These are phyloP conservation scores for Agriopis leucophaearia DNA, from an alignment of 2,888 invertebrate species.

Conservation along the genomic window DNA sequence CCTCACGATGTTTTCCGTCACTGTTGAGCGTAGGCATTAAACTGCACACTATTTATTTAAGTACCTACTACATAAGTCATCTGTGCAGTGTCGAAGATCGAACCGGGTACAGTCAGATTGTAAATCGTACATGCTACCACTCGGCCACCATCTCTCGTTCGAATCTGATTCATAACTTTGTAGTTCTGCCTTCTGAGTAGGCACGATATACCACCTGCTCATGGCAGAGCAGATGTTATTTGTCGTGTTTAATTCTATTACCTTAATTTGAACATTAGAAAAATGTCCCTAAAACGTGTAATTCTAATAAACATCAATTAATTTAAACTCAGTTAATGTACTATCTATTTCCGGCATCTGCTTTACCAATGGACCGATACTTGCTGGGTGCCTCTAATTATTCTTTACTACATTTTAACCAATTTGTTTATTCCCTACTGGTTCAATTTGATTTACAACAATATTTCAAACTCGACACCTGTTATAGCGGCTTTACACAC, in stretches of 20 bases:
- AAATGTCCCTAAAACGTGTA: conserved; percentile 30
- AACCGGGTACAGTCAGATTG: too few species aligned
- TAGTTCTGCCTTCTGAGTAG: neutral
- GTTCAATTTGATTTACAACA: conserved; percentile 9
- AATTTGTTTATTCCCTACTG: conserved; percentile 9
- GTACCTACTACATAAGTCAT: too few species aligned
- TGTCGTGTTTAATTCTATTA: conserved; percentile 22
- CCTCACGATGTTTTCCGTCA: too few species aligned
- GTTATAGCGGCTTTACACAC: too few species aligned
- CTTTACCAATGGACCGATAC: neutral
- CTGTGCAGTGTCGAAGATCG: too few species aligned
- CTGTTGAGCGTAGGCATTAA: too few species aligned
- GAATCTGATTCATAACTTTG: neutral
- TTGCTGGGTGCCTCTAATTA: neutral
- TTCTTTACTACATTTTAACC: neutral
- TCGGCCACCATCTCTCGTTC: too few species aligned
- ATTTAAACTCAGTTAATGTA: conserved; percentile 21
- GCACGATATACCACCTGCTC: too few species aligned
- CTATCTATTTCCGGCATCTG: conserved; percentile 28
- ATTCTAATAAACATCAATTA: conserved; percentile 17
- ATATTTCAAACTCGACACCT: conserved; percentile 26
- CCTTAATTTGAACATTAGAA: conserved; percentile 25
- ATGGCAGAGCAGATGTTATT: conserved; percentile 11
- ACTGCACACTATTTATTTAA: too few species aligned
- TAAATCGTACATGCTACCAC: too few species aligned